Conservation (phyloP, 2,888 invertebrate species). For the Rapana venosa region DNA sequence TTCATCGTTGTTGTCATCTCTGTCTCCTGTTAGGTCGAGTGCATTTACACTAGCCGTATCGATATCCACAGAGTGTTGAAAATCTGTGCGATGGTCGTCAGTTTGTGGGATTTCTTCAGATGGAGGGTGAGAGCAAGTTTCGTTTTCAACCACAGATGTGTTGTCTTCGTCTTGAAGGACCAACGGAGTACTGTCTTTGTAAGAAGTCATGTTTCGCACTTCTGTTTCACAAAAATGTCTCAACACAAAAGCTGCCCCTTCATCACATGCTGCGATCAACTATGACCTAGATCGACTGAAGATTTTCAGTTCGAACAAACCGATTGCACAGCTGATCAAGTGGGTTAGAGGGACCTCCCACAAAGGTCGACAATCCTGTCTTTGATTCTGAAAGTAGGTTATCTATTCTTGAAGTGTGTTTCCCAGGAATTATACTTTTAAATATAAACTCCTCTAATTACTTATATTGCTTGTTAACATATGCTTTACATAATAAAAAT, state of each 20-base stretch:
- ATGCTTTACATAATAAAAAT: no score
- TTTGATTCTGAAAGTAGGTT: neutral
- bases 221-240: neutral
- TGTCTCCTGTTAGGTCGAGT: neutral
- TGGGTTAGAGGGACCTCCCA: neutral
- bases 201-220: neutral
- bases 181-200: neutral
- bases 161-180: neutral
- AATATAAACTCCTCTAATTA: no score
- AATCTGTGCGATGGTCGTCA: neutral
- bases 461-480: no score
- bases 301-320: neutral
- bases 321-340: neutral
- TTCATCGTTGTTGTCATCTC: neutral
- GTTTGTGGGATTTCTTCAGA: neutral
- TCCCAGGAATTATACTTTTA: no score
- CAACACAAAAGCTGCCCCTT: neutral
- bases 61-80: neutral
- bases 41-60: neutral
- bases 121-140: no score
- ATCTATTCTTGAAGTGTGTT: neutral
- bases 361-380: conserved; percentile 13
- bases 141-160: neutral
- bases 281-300: neutral
- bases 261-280: neutral